These are phyloP conservation scores for Scelioninae gen. 2 DNA, from an alignment of 2,888 invertebrate species.

Conservation along the genomic window DNA sequence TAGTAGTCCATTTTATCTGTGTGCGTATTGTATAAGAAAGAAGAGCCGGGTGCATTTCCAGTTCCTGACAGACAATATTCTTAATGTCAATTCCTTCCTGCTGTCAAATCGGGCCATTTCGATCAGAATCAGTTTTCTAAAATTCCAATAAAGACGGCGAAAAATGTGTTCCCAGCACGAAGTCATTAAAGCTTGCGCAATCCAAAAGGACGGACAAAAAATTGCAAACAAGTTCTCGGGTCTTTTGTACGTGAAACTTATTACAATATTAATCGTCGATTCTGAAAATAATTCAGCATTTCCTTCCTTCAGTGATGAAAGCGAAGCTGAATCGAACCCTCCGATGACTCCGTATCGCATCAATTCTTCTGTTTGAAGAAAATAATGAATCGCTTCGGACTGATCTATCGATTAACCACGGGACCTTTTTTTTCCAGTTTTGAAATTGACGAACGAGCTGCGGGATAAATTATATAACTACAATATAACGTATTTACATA, in stretches of 20 bases:
- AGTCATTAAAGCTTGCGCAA: constrained; percentile 4
- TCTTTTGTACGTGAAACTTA: neutral
- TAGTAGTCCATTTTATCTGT: no score
- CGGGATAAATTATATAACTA: constrained; percentile 17
- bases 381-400: neutral
- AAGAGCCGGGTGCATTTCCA: constrained; percentile 1
- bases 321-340: neutral
- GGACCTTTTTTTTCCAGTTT: constrained; percentile 12
- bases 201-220: neutral
- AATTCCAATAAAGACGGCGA: neutral
- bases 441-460: constrained; percentile 4
- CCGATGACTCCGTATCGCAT: no score
- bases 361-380: neutral
- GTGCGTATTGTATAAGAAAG: constrained; percentile 16
- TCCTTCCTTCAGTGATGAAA: neutral
- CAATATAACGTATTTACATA: constrained; percentile 7
- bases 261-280: neutral
- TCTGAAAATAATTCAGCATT: neutral
- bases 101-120: neutral
- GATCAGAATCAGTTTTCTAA: constrained; percentile 1
- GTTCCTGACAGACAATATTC: neutral
- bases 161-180: neutral
- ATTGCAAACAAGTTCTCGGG: constrained; percentile 1
- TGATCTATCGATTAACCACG: constrained; percentile 2
- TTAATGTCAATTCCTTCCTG: constrained; percentile 3